phyloP scores from a whole-genome alignment of 2,888 invertebrate genomes.

The Syritta pipiens region DNA sequence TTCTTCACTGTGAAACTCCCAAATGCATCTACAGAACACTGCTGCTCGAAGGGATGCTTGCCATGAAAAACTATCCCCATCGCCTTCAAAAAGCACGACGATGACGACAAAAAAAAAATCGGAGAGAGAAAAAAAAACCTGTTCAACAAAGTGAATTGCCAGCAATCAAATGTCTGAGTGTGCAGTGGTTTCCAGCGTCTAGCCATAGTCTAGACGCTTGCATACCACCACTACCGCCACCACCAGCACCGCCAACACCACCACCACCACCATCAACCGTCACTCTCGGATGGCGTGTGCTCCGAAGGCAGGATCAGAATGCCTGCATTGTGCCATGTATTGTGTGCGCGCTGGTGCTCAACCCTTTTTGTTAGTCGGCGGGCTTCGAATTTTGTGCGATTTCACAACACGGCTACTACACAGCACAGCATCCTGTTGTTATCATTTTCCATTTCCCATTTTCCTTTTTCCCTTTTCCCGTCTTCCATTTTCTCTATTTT shows the following conservation, averaged over 20 bases:
- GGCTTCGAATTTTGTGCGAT: conserved; percentile 40
- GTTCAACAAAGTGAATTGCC: conserved; percentile 68
- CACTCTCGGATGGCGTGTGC: conserved; percentile 7
- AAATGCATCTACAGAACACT: conserved; percentile 47
- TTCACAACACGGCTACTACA: conserved; percentile 41
- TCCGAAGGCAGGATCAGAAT: conserved; percentile 53
- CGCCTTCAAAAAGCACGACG: conserved; percentile 16
- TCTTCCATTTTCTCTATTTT: background rate
- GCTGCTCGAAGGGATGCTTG: conserved; percentile 40
- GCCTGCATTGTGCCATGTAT: conserved; percentile 44
- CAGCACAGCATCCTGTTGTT: conserved; percentile 60
- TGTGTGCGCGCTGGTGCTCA: conserved; percentile 26
- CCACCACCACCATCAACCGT: background rate
- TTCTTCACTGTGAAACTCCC: conserved; percentile 23
- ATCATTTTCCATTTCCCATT: conserved; percentile 58
- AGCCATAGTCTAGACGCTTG: conserved; percentile 72
- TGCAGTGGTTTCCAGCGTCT: conserved; percentile 72
- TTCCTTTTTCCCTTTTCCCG: background rate
- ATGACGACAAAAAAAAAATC: too few species aligned
- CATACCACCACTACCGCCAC: conserved; percentile 63
- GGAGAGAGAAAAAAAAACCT: conserved; percentile 20
- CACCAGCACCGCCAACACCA: conserved; percentile 19
- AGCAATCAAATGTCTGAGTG: conserved; percentile 70
- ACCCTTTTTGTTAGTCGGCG: conserved; percentile 51
- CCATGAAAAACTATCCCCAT: conserved; percentile 33